These are phyloP conservation scores for Nesometra sesokonis DNA, from an alignment of 35 echinoderm and acorn worm genomes.

Conservation along the genomic window DNA sequence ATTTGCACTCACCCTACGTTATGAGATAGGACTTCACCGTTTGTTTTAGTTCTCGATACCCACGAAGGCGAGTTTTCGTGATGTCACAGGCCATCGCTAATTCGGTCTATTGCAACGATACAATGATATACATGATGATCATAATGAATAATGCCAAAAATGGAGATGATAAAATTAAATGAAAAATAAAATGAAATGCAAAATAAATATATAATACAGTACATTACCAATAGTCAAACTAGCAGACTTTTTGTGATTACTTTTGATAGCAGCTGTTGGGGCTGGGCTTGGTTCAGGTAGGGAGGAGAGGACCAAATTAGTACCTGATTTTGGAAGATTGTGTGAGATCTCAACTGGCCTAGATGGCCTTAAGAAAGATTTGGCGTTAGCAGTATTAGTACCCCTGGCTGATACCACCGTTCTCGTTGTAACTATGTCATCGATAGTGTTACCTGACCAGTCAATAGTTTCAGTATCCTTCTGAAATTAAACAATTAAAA, in stretches of 20 bases:
- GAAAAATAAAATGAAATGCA: no score
- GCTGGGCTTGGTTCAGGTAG: background rate
- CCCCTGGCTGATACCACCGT: background rate
- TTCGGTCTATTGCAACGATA: no score
- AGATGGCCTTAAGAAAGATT: background rate
- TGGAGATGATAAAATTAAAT: no score
- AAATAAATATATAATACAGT: background rate
- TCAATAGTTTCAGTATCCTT: background rate
- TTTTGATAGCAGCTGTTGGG: background rate
- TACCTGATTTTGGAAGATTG: background rate
- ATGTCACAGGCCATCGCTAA: no score
- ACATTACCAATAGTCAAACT: background rate
- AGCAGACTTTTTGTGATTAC: background rate
- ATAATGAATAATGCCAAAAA: background rate
- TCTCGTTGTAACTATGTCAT: background rate
- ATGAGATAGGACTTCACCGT: no score
- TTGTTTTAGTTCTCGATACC: no score
- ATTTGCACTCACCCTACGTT: no score
- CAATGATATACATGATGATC: no score
- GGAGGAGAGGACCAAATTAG: background rate
- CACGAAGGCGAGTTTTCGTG: no score
- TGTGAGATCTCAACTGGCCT: background rate
- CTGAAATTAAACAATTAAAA: background rate
- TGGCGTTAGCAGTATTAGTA: background rate
- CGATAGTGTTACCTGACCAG: background rate